Conservation (phyloP, 2,797 vertebrate species). For the Peromyscus melanophrys region DNA sequence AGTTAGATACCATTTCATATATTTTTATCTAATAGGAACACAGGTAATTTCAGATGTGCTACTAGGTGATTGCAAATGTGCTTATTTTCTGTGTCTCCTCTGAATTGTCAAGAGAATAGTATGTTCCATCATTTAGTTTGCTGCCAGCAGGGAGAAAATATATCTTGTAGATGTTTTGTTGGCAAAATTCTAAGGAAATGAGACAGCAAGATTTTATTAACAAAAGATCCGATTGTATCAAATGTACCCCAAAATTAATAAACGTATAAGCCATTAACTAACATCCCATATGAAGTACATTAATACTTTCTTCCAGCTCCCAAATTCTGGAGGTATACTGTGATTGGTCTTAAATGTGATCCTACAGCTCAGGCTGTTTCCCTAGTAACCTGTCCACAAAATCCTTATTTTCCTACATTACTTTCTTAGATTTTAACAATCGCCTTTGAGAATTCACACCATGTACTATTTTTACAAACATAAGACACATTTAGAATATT, state of each 20-base stretch:
- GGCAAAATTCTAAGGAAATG: slow-evolving; percentile 21
- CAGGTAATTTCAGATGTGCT: slow-evolving; percentile 51
- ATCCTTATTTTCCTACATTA: neutral
- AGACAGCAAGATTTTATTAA: neutral
- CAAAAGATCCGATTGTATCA: neutral
- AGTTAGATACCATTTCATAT: slow-evolving; percentile 54
- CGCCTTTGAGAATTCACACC: neutral
- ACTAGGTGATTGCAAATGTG: slow-evolving; percentile 45
- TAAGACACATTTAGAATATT: neutral
- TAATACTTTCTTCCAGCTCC: neutral
- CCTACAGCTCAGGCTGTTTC: neutral
- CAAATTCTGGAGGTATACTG: neutral
- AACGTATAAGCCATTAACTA: neutral
- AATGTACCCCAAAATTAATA: neutral
- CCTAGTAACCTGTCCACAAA: neutral
- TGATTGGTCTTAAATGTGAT: neutral
- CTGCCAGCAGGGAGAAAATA: neutral
- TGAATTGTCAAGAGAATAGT: slow-evolving; percentile 24
- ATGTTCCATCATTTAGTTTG: slow-evolving; percentile 11
- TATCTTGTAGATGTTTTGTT: neutral
- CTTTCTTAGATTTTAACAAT: neutral
- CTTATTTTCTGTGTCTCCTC: slow-evolving; percentile 60
- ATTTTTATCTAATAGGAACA: slow-evolving; percentile 52
- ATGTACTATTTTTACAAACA: neutral
- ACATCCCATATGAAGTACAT: accelerated